Percentiles rank a stretch among this genome's conserved stretches.
phyloP scores from a whole-genome alignment of 2,797 vertebrate species.

The Cygnus olor region DNA sequence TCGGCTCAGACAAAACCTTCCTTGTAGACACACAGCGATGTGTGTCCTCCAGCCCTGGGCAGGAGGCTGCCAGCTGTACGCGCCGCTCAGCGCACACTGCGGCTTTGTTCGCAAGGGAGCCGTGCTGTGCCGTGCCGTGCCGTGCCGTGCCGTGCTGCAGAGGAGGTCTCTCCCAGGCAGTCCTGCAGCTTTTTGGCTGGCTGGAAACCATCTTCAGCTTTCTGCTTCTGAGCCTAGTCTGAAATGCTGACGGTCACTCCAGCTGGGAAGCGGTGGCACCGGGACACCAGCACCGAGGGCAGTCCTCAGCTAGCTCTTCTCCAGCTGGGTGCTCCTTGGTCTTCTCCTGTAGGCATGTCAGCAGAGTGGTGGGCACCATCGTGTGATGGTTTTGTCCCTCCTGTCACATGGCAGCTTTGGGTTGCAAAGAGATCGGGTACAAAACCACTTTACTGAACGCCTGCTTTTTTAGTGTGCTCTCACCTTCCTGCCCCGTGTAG shows the following conservation, averaged over 20 bases:
- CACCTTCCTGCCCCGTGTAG: background rate
- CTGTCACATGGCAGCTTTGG: background rate
- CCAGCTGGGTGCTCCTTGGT: rapidly evolving
- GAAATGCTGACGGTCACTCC: rapidly evolving
- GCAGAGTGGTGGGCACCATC: background rate
- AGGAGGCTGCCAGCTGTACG: background rate
- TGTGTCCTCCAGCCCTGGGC: background rate
- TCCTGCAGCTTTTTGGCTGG: background rate
- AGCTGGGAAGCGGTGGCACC: background rate
- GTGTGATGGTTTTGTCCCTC: background rate
- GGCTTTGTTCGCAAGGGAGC: background rate
- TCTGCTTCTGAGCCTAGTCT: background rate
- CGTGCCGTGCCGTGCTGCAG: background rate
- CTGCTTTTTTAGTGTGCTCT: background rate
- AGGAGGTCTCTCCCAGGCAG: background rate
- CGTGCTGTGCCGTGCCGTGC: background rate
- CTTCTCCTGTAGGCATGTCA: background rate
- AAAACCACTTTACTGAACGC: background rate
- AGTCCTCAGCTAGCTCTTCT: background rate
- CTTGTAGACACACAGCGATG: background rate
- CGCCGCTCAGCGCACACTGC: background rate
- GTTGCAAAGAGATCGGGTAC: background rate
- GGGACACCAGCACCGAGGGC: background rate
- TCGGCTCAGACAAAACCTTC: background rate
- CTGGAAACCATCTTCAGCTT: background rate